Evolutionary conservation across 2,797 vertebrate species (phyloP).

Genomic region (Gymnodraco acuticeps): DNA sequence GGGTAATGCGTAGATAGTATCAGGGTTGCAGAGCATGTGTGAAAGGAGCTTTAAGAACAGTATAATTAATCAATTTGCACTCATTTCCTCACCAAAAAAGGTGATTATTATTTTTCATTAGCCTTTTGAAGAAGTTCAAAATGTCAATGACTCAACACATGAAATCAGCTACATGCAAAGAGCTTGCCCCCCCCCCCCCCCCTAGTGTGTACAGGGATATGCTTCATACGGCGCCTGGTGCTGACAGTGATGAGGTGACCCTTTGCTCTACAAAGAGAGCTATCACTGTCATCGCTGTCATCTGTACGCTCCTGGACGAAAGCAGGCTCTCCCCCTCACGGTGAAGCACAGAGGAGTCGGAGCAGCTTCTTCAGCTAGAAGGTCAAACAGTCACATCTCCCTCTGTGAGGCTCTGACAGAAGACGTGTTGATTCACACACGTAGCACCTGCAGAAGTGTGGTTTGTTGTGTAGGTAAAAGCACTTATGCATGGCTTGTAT

Average conservation of each 20-base stretch:
- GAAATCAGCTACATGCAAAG: conserved; percentile 11
- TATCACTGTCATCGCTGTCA: conserved; percentile 63
- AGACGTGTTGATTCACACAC: conserved; percentile 21
- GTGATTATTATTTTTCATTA: not conserved
- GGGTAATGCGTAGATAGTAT: too few species aligned
- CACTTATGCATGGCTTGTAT: not conserved
- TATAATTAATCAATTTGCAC: not conserved
- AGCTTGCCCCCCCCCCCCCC: not conserved
- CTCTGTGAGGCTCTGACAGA: conserved; percentile 28
- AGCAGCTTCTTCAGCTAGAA: conserved; percentile 38
- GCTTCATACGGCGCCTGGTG: conserved; percentile 33
- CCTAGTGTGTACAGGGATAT: conserved; percentile 17
- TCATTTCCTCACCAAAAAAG: not conserved
- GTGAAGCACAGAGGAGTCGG: conserved; percentile 25
- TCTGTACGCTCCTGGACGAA: conserved; percentile 55
- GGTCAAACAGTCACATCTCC: conserved; percentile 55
- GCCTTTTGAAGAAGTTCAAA: not conserved
- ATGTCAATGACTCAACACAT: conserved; percentile 4
- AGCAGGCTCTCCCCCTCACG: conserved; percentile 30
- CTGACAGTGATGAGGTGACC: conserved; percentile 65
- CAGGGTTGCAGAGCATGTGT: too few species aligned
- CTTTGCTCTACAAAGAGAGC: conserved; percentile 66
- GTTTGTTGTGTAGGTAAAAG: conserved; percentile 9
- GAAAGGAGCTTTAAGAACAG: not conserved
- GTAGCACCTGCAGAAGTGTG: not conserved